Evolutionary conservation across 2,888 invertebrate genomes (phyloP), one percentile per base, ranked within the genome.

Genomic region (Epistrophella euchroma): DNA sequence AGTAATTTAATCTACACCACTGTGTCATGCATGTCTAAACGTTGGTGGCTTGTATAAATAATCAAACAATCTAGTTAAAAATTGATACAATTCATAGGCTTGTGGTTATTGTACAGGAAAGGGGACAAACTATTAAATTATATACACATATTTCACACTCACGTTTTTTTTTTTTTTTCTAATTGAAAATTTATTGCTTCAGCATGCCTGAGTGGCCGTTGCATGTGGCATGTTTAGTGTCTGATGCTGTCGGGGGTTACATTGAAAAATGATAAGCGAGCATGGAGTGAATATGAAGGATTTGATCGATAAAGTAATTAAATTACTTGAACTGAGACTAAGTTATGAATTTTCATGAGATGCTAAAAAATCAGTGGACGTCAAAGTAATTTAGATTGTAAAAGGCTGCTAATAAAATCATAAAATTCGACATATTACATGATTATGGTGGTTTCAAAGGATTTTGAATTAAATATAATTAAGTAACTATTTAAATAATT

Each of bases 161-260:
- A 76, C 56, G 58, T 17, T 32, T 78, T 47, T 74, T 64, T 17
- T 32, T 78, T 47, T 74, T 64, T 72, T 22, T 22, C 9, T 84
- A 84, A 84, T 84, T 84, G 79, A 52, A 84, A 84, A 84, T 84
- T 84, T 84, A 84, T 84, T 79, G 52, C 75, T 52, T 17, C 28
- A 37, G 43, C 62, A 55, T 77, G 78, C 62, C 73, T 68, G 47
- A 40, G 37, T 15, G 60, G 3, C 11, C 7, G 40, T 37, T 58
- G 62, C 43, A 62, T 62, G 62, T 62, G 28, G 25, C 17, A 60
- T 60, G 60, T 60, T 60, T 40, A 60, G 47, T 66, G 32, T 66
- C 32, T 47, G 15, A n/a, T 66, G 35, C 17, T 47, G 47, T 47
- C 47, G 32, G 0, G 32, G 13, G 66, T 66, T 47, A 32, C 45